A percentile compares a stretch with the other conserved stretches of the same genome.
These are phyloP conservation scores for Nannoperca australis DNA, from an alignment of 2,797 vertebrate genomes.

Conservation along the genomic window DNA sequence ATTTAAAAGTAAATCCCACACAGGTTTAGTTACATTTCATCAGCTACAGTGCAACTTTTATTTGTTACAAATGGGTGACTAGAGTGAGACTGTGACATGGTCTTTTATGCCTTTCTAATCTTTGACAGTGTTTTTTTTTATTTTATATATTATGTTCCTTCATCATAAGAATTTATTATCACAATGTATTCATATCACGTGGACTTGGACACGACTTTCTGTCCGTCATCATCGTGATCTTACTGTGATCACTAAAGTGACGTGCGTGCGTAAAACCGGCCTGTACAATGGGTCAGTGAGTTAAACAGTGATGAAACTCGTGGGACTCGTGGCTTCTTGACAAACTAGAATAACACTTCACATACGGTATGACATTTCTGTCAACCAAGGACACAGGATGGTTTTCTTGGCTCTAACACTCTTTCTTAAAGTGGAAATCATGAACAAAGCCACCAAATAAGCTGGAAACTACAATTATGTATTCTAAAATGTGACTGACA, in stretches of 20 bases:
- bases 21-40: constrained; percentile 72
- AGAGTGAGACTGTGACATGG: constrained; percentile 41
- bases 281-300: constrained; percentile 27
- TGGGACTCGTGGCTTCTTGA: constrained; percentile 14
- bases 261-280: constrained; percentile 4
- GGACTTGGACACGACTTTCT: constrained; percentile 20
- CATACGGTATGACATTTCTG: background rate
- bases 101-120: constrained; percentile 74
- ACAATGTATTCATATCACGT: constrained; percentile 42
- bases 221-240: constrained; percentile 51
- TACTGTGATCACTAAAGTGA: constrained; percentile 43
- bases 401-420: constrained; percentile 12
- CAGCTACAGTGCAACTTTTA: constrained; percentile 80
- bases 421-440: constrained; percentile 16
- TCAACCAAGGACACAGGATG: background rate
- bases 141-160: constrained; percentile 30
- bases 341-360: constrained; percentile 26
- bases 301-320: constrained; percentile 36
- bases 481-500: constrained; percentile 42
- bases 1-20: constrained; percentile 54
- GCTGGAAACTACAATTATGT: constrained; percentile 16
- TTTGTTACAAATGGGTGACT: constrained; percentile 73
- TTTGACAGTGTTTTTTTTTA: constrained; percentile 61
- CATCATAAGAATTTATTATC: constrained; percentile 59
- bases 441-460: constrained; percentile 19